Evolutionary conservation across 1,140 invertebrate genomes (phyloP).

Genomic region (Pogonus chalceus): DNA sequence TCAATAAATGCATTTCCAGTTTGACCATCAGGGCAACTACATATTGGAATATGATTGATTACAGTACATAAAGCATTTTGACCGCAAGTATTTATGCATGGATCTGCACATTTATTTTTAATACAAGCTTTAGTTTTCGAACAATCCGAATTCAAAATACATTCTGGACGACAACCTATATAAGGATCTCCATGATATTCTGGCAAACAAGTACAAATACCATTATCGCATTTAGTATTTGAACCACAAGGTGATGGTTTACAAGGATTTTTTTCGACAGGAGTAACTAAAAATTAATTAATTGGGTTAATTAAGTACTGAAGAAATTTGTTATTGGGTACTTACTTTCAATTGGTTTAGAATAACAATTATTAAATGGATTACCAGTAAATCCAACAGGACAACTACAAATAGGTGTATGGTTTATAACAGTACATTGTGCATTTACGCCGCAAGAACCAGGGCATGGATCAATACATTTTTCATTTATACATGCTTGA

Average conservation of each 20-base stretch:
- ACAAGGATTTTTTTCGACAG: constrained; percentile 44
- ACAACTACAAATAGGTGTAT: constrained; percentile 52
- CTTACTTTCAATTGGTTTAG: constrained; percentile 34
- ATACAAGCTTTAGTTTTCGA: constrained; percentile 56
- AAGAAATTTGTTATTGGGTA: constrained; percentile 28
- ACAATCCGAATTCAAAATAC: constrained; percentile 68
- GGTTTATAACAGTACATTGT: constrained; percentile 48
- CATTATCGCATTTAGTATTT: constrained; percentile 51
- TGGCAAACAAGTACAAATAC: constrained; percentile 43
- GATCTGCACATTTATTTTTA: constrained; percentile 58
- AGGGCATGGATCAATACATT: constrained; percentile 56
- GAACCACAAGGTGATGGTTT: constrained; percentile 57
- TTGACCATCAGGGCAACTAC: constrained; percentile 51
- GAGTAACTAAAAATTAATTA: constrained; percentile 10
- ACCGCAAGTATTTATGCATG: constrained; percentile 62
- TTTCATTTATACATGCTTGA: constrained; percentile 46
- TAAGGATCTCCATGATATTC: constrained; percentile 55
- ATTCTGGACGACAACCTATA: constrained; percentile 61
- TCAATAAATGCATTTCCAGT: constrained; percentile 64
- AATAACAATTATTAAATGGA: constrained; percentile 49
- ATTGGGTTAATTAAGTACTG: background rate
- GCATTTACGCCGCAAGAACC: constrained; percentile 54
- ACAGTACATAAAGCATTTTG: constrained; percentile 58
- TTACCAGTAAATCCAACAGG: constrained; percentile 51
- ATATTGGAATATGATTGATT: constrained; percentile 64